A percentile compares a stretch with the other conserved stretches of the same genome.
Conservation (phyloP, 2,888 invertebrate genomes). For the Clitarchus hookeri region DNA sequence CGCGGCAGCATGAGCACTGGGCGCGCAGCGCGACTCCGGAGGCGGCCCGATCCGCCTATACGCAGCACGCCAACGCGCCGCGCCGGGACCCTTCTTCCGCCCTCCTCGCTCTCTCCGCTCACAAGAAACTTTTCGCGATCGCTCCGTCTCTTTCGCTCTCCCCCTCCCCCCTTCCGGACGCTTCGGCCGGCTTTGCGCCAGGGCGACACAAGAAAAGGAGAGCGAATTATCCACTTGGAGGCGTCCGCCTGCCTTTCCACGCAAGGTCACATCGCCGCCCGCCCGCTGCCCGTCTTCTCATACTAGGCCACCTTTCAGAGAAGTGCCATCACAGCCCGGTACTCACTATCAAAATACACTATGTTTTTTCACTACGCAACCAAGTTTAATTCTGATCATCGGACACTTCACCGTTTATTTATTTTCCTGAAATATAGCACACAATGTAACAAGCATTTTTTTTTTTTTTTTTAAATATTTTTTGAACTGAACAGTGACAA, state of each 20-base stretch:
- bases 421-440: too few species aligned
- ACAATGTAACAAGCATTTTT: too few species aligned
- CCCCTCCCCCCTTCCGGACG: not conserved
- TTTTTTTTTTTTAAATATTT: too few species aligned
- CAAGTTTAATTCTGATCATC: too few species aligned
- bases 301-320: not conserved
- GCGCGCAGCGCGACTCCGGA: not conserved
- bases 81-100: not conserved
- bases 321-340: not conserved
- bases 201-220: not conserved
- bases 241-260: not conserved
- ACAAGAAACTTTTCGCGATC: not conserved
- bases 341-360: not conserved
- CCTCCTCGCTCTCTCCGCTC: not conserved
- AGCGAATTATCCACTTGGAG: constrained; percentile 9
- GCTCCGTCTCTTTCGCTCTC: not conserved
- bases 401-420: too few species aligned
- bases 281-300: not conserved
- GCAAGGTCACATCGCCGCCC: constrained; percentile 4
- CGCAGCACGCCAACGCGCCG: constrained; percentile 10
- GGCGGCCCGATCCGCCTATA: not conserved
- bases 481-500: too few species aligned
- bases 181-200: not conserved
- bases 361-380: too few species aligned
- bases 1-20: not conserved